Percentiles rank a stretch among this genome's conserved stretches.
These are phyloP conservation scores for Donacobius atricapilla DNA, from an alignment of 2,113 vertebrate species.

Conservation along the genomic window DNA sequence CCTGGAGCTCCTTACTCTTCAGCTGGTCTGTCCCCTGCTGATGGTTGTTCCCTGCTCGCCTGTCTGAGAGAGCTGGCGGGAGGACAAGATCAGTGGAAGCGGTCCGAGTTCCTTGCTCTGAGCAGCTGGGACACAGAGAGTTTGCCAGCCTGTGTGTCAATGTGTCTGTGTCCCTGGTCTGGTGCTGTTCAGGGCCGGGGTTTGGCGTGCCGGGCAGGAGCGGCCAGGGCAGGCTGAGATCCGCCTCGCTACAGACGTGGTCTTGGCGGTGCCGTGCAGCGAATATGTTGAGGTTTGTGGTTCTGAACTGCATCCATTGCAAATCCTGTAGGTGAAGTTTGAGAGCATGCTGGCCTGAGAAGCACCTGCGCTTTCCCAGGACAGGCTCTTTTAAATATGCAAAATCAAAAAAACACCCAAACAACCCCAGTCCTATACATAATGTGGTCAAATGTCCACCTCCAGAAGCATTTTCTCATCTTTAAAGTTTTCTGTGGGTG, in stretches of 20 bases:
- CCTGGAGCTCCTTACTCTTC: background rate
- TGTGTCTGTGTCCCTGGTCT: background rate
- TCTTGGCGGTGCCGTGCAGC: background rate
- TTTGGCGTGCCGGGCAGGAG: background rate
- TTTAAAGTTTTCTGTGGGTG: conserved; percentile 62
- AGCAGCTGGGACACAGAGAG: background rate
- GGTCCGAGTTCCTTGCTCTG: background rate
- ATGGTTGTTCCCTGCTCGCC: background rate
- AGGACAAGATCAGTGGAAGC: background rate
- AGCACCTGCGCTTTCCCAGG: conserved; percentile 58
- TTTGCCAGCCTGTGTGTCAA: fast-evolving
- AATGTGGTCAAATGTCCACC: conserved; percentile 56
- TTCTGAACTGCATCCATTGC: conserved; percentile 16
- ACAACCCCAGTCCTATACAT: background rate
- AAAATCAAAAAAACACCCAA: conserved; percentile 8
- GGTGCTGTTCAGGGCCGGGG: background rate
- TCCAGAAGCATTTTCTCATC: conserved; percentile 58
- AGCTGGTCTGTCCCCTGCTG: background rate
- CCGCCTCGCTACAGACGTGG: background rate
- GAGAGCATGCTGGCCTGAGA: conserved; percentile 28
- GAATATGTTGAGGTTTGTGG: conserved; percentile 44
- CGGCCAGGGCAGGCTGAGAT: conserved; percentile 52
- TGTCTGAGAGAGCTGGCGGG: background rate
- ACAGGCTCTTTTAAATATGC: conserved; percentile 42
- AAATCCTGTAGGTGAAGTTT: conserved; percentile 37